Conservation (phyloP, 2,888 invertebrate genomes). For the Tuta absoluta region DNA sequence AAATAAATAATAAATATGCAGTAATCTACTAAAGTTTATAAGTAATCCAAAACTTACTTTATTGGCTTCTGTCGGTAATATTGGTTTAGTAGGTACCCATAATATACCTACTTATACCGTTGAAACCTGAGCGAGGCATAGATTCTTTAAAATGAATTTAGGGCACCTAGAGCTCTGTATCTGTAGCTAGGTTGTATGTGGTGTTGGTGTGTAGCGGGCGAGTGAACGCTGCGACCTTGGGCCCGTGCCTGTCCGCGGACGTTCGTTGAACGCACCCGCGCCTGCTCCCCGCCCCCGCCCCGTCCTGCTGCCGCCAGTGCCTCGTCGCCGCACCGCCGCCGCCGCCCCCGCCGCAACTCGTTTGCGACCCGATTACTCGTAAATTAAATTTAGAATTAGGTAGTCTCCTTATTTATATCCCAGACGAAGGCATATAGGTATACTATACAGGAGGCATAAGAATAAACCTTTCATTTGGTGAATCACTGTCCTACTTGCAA, state of each 20-base stretch:
- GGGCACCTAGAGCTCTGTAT: conserved; percentile 5
- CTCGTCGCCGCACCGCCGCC: conserved; percentile 33
- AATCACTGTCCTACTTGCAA: not conserved
- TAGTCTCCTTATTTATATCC: conserved; percentile 19
- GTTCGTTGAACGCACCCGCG: conserved; percentile 75
- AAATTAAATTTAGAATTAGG: conserved; percentile 54
- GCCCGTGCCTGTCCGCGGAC: conserved; percentile 75
- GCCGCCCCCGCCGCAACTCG: conserved; percentile 50
- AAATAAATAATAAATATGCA: too few relatives aligned
- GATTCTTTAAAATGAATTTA: not conserved
- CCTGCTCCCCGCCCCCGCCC: conserved; percentile 41
- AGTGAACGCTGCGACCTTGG: conserved; percentile 77
- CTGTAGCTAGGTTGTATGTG: conserved; percentile 41
- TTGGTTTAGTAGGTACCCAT: too few relatives aligned
- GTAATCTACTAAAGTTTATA: too few relatives aligned
- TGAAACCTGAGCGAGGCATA: not conserved
- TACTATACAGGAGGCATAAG: not conserved
- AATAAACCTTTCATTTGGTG: not conserved
- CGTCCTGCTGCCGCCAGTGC: conserved; percentile 30
- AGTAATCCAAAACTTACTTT: too few relatives aligned
- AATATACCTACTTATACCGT: too few relatives aligned
- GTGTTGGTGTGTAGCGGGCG: conserved; percentile 46
- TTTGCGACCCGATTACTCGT: conserved; percentile 67
- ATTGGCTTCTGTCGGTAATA: too few relatives aligned
- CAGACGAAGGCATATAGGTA: not conserved